phyloP scores from a whole-genome alignment of 2,797 vertebrate genomes.

The Holocentrus rufus region DNA sequence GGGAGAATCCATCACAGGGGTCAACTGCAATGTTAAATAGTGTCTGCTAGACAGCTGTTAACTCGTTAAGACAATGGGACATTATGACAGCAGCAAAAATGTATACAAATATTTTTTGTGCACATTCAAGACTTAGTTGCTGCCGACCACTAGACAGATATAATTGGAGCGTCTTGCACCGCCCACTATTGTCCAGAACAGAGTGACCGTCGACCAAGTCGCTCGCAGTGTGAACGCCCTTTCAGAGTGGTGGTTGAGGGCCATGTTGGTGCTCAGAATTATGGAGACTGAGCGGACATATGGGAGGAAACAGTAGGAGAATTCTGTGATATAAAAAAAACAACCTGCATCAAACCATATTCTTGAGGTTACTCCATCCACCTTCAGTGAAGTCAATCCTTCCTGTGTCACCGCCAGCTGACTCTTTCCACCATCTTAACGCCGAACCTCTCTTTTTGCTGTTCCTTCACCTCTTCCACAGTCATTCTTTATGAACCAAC shows the following conservation, averaged over 20 bases:
- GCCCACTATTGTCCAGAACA: not conserved
- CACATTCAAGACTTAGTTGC: not conserved
- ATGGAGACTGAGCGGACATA: not conserved
- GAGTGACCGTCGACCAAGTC: not conserved
- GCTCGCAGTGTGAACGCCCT: not conserved
- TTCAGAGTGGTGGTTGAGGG: not conserved
- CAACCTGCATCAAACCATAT: not conserved
- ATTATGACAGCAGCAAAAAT: too few species aligned
- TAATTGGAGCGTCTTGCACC: constrained; percentile 23
- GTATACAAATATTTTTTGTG: too few species aligned
- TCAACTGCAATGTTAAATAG: too few species aligned
- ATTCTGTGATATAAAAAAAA: not conserved
- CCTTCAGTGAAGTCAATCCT: not conserved
- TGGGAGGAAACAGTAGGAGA: not conserved
- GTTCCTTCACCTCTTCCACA: not conserved
- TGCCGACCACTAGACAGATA: constrained; percentile 47
- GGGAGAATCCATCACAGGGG: too few species aligned
- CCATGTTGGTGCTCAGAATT: constrained; percentile 10
- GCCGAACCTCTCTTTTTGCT: not conserved
- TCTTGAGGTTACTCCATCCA: constrained; percentile 6
- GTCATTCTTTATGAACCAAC: not conserved
- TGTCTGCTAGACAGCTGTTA: too few species aligned
- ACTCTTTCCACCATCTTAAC: not conserved
- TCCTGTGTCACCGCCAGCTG: not conserved
- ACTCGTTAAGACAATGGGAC: too few species aligned